A percentile compares a stretch with the other conserved stretches of the same genome.
phyloP scores from a whole-genome alignment of 1,140 invertebrate species.

The Drosophila neocordata region DNA sequence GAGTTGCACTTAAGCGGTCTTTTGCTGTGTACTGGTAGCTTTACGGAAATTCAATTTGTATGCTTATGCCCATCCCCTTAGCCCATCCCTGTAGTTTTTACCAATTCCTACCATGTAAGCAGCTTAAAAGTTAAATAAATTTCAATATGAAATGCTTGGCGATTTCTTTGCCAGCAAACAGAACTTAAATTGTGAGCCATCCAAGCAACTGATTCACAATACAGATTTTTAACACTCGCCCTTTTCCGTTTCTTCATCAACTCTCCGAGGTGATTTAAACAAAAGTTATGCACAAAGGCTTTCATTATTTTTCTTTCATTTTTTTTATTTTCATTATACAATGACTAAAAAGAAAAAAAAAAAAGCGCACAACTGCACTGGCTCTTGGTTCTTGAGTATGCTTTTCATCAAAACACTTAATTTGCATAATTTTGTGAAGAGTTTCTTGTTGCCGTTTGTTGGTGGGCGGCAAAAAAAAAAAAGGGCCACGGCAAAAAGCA shows the following conservation, averaged over 20 bases:
- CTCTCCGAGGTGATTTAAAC: slow-evolving; percentile 10
- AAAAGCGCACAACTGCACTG: background rate
- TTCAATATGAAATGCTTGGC: slow-evolving; percentile 49
- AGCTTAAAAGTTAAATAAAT: slow-evolving; percentile 75
- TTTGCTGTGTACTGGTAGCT: slow-evolving; percentile 38
- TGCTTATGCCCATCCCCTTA: background rate
- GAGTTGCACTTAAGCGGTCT: slow-evolving; percentile 59
- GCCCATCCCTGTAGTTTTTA: background rate
- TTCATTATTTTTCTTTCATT: slow-evolving; percentile 14
- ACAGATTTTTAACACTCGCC: background rate
- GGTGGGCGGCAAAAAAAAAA: background rate
- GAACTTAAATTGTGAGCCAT: slow-evolving; percentile 24
- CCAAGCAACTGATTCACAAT: background rate
- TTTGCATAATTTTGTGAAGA: slow-evolving; percentile 75
- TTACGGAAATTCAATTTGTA: slow-evolving; percentile 71
- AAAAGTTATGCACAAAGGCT: slow-evolving; percentile 37
- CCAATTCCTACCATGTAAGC: slow-evolving; percentile 37
- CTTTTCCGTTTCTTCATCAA: background rate
- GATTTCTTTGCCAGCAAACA: slow-evolving; percentile 39
- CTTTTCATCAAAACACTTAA: slow-evolving; percentile 79
- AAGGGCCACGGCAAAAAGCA: slow-evolving; percentile 31
- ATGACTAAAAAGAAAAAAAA: slow-evolving; percentile 52
- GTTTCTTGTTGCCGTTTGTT: slow-evolving; percentile 20
- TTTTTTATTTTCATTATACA: slow-evolving; percentile 41
- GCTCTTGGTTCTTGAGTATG: slow-evolving; percentile 33